These are phyloP conservation scores for Ctenoplectra terminalis DNA, from an alignment of 1,140 invertebrate species.

Conservation along the genomic window DNA sequence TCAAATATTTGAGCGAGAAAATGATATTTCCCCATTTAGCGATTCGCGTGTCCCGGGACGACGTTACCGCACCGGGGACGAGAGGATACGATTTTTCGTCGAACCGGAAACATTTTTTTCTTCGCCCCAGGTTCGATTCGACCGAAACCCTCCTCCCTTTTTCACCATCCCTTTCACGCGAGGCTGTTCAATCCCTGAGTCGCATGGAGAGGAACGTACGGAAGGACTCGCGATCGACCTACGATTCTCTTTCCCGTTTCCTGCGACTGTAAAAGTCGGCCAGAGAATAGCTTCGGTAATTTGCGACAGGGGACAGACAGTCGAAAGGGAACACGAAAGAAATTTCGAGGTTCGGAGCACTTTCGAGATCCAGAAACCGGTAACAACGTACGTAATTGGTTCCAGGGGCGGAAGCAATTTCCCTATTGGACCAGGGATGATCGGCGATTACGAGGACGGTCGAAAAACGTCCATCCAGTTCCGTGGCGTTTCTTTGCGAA, in stretches of 20 bases:
- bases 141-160: background rate
- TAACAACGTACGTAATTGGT: constrained; percentile 41
- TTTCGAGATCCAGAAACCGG: constrained; percentile 18
- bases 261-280: background rate
- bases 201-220: background rate
- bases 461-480: constrained; percentile 26
- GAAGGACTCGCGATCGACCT: constrained; percentile 24
- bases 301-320: background rate
- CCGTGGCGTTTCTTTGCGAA: background rate
- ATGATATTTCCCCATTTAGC: constrained; percentile 66
- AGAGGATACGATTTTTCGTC: constrained; percentile 7
- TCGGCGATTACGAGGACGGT: constrained; percentile 44
- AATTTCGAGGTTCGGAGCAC: constrained; percentile 19
- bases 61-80: background rate
- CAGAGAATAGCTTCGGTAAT: constrained; percentile 21
- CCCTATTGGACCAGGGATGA: constrained; percentile 57
- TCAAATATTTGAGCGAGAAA: constrained; percentile 71
- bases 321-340: background rate
- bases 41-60: constrained; percentile 12
- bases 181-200: background rate
- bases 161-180: constrained; percentile 23
- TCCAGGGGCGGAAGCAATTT: constrained; percentile 52
- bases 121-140: background rate
- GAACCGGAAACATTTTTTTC: constrained; percentile 26
- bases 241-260: constrained; percentile 18